phyloP scores from a whole-genome alignment of 2,113 vertebrate genomes.

The Sakesphorus luctuosus region DNA sequence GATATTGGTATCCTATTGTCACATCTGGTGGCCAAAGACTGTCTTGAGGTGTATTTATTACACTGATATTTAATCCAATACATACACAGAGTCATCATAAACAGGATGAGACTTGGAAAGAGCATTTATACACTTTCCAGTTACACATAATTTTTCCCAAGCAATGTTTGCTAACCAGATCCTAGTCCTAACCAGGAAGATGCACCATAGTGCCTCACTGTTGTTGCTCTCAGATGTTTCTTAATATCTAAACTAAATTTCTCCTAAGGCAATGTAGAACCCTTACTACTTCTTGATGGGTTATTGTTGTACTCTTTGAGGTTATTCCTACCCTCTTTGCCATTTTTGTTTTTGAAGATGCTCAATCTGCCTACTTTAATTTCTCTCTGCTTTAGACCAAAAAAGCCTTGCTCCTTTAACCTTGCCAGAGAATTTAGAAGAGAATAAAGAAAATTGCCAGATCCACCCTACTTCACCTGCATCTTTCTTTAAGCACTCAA shows the following conservation, averaged over 20 bases:
- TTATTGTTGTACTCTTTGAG: neutral
- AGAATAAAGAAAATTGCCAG: neutral
- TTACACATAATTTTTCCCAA: neutral
- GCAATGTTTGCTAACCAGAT: neutral
- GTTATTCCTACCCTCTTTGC: neutral
- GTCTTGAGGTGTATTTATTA: neutral
- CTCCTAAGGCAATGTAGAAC: neutral
- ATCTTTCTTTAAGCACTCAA: neutral
- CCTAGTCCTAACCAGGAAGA: neutral
- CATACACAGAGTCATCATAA: neutral
- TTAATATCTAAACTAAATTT: neutral
- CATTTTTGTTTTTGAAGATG: neutral
- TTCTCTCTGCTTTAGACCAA: neutral
- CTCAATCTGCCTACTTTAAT: neutral
- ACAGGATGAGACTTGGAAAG: neutral
- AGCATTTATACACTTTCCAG: neutral
- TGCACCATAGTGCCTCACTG: neutral
- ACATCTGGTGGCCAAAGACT: neutral
- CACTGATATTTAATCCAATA: neutral
- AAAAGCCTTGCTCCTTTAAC: neutral
- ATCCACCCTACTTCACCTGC: neutral
- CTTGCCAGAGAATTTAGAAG: neutral
- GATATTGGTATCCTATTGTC: neutral
- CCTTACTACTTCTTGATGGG: neutral
- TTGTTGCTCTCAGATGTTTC: neutral